A percentile compares a stretch with the other conserved stretches of the same genome.
Conservation (phyloP, 2,888 invertebrate genomes). For the Laspeyria flexula region DNA sequence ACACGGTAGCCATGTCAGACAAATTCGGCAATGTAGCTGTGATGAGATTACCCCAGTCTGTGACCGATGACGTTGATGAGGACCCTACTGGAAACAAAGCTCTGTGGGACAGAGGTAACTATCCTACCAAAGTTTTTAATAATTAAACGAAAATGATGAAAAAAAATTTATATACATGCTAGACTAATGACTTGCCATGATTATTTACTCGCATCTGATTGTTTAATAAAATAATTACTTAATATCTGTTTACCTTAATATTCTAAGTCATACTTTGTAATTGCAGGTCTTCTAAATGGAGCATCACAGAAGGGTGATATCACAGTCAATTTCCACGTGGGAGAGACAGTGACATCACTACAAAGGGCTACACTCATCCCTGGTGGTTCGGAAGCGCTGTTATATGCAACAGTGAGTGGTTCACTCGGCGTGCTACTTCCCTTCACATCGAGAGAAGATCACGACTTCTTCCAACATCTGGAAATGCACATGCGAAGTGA, state of each 20-base stretch:
- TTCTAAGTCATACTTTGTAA: constrained; percentile 8
- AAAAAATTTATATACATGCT: constrained; percentile 82
- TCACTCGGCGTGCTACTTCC: constrained; percentile 97
- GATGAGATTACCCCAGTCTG: constrained; percentile 94
- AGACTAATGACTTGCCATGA: constrained; percentile 84
- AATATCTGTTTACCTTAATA: not conserved
- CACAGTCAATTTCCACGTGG: constrained; percentile 96
- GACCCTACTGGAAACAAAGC: constrained; percentile 99
- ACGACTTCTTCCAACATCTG: constrained; percentile 99
- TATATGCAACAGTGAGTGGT: constrained; percentile 98
- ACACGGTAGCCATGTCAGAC: constrained; percentile 98
- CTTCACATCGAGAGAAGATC: constrained; percentile 98
- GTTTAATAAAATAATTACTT: not conserved
- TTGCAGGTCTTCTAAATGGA: constrained; percentile 94
- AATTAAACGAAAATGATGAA: constrained; percentile 61
- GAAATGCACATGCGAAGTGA: constrained; percentile 99
- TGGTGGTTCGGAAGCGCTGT: constrained; percentile 97
- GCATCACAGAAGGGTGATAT: constrained; percentile 99
- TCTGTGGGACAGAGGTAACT: constrained; percentile 93
- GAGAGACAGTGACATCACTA: constrained; percentile 97
- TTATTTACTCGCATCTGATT: constrained; percentile 66
- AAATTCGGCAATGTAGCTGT: constrained; percentile 99
- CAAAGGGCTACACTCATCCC: constrained; percentile 98
- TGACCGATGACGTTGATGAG: constrained; percentile 99
- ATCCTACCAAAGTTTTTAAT: not conserved